Evolutionary conservation across 35 echinoderm and acorn worm species (phyloP).

Genomic region (Anneissia japonica): DNA sequence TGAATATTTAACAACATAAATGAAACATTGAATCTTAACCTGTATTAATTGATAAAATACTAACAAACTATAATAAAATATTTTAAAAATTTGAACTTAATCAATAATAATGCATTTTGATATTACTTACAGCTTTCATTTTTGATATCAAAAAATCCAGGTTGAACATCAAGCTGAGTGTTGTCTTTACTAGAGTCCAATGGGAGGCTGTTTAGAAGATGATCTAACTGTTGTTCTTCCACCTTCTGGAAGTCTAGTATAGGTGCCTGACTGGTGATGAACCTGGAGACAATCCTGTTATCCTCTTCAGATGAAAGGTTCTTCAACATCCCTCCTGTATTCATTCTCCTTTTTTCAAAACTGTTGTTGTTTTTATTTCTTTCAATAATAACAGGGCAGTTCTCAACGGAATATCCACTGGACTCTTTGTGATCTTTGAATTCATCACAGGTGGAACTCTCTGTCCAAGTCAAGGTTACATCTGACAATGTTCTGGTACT

Average conservation of each 20-base stretch:
- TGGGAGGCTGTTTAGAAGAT: neutral
- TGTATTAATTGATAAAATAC: too few species aligned
- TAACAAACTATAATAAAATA: too few species aligned
- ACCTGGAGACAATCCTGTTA: neutral
- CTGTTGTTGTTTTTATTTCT: neutral
- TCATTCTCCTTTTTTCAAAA: neutral
- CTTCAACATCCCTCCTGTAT: too few species aligned
- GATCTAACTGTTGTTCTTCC: neutral
- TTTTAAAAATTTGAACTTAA: neutral
- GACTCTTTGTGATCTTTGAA: too few species aligned
- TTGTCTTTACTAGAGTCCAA: neutral
- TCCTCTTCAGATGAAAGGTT: neutral
- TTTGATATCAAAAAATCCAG: neutral
- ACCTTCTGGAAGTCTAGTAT: neutral
- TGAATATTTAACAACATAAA: too few species aligned
- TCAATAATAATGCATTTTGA: neutral
- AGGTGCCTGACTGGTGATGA: neutral
- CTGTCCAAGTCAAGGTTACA: neutral
- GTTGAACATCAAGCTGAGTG: neutral
- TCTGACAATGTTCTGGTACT: neutral
- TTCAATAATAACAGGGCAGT: too few species aligned
- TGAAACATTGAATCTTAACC: too few species aligned
- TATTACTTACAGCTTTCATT: neutral
- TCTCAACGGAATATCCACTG: too few species aligned
- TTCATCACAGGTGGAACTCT: neutral